Evolutionary conservation across 2,797 vertebrate genomes (phyloP), one percentile per base, ranked within the genome.

Genomic region (Tachyglossus aculeatus): DNA sequence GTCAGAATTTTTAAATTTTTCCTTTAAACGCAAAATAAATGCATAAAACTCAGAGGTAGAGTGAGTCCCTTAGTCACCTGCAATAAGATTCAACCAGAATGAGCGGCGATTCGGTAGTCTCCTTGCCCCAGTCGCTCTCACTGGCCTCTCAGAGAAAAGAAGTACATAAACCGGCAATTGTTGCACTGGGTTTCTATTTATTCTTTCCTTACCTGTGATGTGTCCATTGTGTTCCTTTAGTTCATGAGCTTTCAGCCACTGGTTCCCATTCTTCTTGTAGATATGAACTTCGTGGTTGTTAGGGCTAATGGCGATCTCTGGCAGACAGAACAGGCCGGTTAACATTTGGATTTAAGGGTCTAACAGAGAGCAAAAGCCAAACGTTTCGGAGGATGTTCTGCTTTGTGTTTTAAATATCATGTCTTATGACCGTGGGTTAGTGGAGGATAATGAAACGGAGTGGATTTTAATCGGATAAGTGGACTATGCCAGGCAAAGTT

Each of bases 241-340:
- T 82, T 99, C 98, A 1, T 99, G 97, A 63, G 93, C 95, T 89
- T 98, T 99, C 27, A 96, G 88, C 98, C 98, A 99, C 86, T 98
- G 97, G 91, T 95, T 97, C 39, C 96, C 96, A 3, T 93, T 98
- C 90, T 98, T 99, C 93, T 98, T 98, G 89, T 98, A 98, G 91
- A 99, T 99, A 88, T 99, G 98, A 62, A 99, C 98, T 93, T 99
- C 98, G 16, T 99, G 98, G 80, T 99, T 99, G 75, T 98, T 99
- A 18, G 98, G 98, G 90, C 98, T 99, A 85, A 99, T 96, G 74
- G 98, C 98, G 69, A 99, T 96, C 92, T 99, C 98, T 99, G 77
- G 9, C 58, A 67, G 47, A 58, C 67, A 62, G 61, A 89, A 74
- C n/a, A n/a, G n/a, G n/a, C n/a, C n/a, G n/a, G n/a, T n/a, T n/a